Base-by-base conservation (phyloP, 23 tunicate genomes). In the Trididemnum clinides region DNA sequence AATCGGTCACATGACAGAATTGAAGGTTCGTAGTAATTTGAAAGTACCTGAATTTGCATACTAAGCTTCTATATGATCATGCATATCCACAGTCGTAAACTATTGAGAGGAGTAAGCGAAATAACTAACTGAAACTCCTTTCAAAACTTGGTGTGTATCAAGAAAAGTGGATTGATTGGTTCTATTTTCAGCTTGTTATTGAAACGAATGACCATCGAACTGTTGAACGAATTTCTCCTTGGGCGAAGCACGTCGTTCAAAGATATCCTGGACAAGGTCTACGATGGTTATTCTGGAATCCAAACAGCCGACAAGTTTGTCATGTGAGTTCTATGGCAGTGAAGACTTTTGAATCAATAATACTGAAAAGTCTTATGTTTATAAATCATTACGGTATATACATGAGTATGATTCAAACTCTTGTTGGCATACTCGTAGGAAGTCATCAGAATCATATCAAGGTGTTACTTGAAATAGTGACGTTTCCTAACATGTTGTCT, bases 251-350 rank as follows among this genome's bases (percentile, higher is more conserved):
- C 49, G 98, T 93, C 49, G 72, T 72, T 7, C 94, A 89, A 80
- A 80, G 51, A 65, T 34, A 70, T 34, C 33, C 33, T 5, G 70
- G 34, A 57, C 20, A 31, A 0, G 58, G 71, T 25, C 84, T 88
- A 36, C 71, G 89, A 34, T 93, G 98, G 98, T 30, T 88, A 7
- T 93, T 93, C 69, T 93, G 89, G 87, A 89, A 93, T 71, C 93
- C 98, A 78, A 37, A 87, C 31, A 34, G 35, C n/a, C 83, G 32
- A 6, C 57, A 85, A 54, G 29, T 74, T 49, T 27, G 27, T 22
- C 34, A 75, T 33, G 86, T 33, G 2, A 10, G 4, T 7, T 15
- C 54, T 44, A 44, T 7, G 54, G 10, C 54, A n/a, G n/a, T n/a
- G n/a, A n/a, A n/a, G n/a, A n/a, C n/a, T n/a, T n/a, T n/a, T n/a